Base-by-base conservation (phyloP, 1,140 invertebrate species). In the Cyphomyrmex costatus region DNA sequence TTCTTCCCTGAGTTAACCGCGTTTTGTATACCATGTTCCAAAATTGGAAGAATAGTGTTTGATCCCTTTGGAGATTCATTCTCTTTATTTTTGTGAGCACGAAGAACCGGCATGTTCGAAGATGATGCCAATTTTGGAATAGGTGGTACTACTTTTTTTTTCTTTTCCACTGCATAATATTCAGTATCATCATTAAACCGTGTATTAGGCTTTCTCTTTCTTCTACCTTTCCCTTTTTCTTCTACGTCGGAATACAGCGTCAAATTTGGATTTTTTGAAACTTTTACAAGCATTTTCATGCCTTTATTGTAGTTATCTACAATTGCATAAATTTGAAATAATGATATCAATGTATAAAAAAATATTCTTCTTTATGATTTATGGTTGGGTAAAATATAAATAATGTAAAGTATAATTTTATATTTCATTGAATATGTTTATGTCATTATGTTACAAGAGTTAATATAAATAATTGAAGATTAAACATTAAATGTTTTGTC, bases 191-290 rank as follows among this genome's bases (percentile, higher is more conserved):
- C 3, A 42, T 68, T 1, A 68, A 68, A 68, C 14, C 33, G 65
- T 46, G 46, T 68, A 10, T 42, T 46, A 16, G 65, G 65, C 4
- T 68, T 68, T 24, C 24, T 68, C n/a, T 12, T 42, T 68, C 36
- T 19, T 68, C 33, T 68, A 12, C 65, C 36, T 2, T 68, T 68
- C 21, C 36, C 33, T 68, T 46, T 68, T 68, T 68, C 65, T 68
- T 68, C 36, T 42, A 24, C 19, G n/a, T 68, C 65, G 3, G 33
- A 68, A 68, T 46, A 10, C 3, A 68, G n/a, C 33, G 19, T 46
- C 1, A n/a, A 19, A 42, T 68, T 68, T 21, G 65, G 65, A 68
- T 68, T 68, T 42, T 68, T 68, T 46, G 65, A 46, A 68, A 68
- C 1, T 68, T 68, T 68, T 46, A 68, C 10, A 3, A 68, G 65